These are phyloP conservation scores for Chlorodrepanis virens DNA, from an alignment of 2,113 vertebrate genomes.

Conservation along the genomic window DNA sequence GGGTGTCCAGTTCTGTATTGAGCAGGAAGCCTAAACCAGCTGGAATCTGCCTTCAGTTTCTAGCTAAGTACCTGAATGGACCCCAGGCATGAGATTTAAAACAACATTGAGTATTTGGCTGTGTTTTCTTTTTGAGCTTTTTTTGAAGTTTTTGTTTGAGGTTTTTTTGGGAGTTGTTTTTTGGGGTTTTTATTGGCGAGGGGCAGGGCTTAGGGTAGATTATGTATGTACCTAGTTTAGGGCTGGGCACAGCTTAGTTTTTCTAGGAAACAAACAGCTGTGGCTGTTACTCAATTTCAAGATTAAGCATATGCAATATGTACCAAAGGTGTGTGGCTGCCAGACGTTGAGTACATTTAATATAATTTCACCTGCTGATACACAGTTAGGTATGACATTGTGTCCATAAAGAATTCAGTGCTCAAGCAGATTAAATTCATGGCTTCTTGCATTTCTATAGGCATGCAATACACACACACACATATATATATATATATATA, in stretches of 20 bases:
- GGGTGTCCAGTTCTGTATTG: not conserved
- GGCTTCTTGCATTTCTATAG: not conserved
- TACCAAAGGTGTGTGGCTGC: not conserved
- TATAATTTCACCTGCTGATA: not conserved
- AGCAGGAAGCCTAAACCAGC: not conserved
- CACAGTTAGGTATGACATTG: not conserved
- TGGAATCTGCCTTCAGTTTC: not conserved
- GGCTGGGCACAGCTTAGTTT: not conserved
- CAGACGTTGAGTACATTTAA: not conserved
- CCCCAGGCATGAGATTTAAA: not conserved
- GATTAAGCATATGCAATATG: not conserved
- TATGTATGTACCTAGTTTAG: not conserved
- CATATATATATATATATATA: not conserved
- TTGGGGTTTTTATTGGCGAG: rapidly evolving
- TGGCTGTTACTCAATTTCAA: not conserved
- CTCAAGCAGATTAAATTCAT: not conserved
- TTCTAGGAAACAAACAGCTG: not conserved
- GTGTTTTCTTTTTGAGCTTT: not conserved
- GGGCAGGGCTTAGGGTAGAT: rapidly evolving
- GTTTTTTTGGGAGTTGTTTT: not conserved
- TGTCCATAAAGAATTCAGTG: not conserved
- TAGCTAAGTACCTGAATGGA: not conserved
- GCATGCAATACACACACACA: too few species aligned
- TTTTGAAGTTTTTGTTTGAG: not conserved
- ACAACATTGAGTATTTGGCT: not conserved